These are phyloP conservation scores for Metopolophium dirhodum DNA, from an alignment of 1,140 invertebrate species.

Conservation along the genomic window DNA sequence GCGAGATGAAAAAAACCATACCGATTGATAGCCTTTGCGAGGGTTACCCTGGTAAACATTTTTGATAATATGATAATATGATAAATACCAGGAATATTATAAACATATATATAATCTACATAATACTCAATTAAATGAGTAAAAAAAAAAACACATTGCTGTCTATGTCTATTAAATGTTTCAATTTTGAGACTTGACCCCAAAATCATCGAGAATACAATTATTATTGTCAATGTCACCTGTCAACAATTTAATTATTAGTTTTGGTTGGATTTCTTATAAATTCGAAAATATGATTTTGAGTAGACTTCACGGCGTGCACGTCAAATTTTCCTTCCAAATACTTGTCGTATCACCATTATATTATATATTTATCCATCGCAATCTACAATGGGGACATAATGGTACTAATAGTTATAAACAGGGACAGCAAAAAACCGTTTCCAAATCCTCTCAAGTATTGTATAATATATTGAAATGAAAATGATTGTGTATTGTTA, in stretches of 20 bases:
- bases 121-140: not conserved
- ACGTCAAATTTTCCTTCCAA: not conserved
- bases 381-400: not conserved
- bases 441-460: not conserved
- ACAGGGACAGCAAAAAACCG: not conserved
- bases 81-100: not conserved
- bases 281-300: not conserved
- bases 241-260: not conserved
- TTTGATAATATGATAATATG: not conserved
- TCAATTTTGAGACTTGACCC: not conserved
- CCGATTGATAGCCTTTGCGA: constrained; percentile 97
- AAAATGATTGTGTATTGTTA: not conserved
- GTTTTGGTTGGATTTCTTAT: not conserved
- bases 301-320: not conserved
- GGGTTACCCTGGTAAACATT: constrained; percentile 80
- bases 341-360: not conserved
- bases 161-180: not conserved
- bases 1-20: constrained; percentile 97
- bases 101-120: not conserved
- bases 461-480: not conserved
- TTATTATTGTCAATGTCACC: not conserved
- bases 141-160: not conserved
- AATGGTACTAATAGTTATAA: not conserved
- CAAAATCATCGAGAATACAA: not conserved
- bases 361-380: not conserved